Evolutionary conservation across 2,888 invertebrate genomes (phyloP).

Genomic region (Alentia gelatinosa): DNA sequence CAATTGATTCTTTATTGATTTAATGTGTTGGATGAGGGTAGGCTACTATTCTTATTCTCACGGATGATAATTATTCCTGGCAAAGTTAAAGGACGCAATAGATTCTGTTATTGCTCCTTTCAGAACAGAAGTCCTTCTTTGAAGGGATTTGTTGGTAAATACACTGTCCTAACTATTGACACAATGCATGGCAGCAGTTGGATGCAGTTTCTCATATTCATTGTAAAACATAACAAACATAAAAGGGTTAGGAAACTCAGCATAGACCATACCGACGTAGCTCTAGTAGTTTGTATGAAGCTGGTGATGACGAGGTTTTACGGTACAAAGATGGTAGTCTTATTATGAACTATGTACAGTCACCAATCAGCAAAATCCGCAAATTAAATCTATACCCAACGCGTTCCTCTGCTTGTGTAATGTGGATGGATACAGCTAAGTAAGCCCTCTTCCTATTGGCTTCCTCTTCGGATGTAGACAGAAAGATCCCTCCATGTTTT

Average conservation of each 20-base stretch:
- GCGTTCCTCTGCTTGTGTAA: background rate
- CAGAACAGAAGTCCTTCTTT: background rate
- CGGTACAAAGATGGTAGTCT: background rate
- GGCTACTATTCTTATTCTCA: no score
- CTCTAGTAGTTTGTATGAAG: background rate
- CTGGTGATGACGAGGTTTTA: background rate
- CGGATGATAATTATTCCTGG: background rate
- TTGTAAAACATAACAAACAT: background rate
- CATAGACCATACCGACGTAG: background rate
- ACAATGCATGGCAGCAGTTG: background rate
- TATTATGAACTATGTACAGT: background rate
- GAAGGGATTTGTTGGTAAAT: background rate
- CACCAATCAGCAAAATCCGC: background rate
- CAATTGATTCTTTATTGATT: background rate
- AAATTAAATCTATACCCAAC: slow-evolving; percentile 16
- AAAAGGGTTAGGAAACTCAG: background rate
- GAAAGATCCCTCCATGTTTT: background rate
- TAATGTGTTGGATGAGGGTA: background rate
- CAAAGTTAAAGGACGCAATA: background rate
- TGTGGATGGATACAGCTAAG: background rate
- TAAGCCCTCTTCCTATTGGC: background rate
- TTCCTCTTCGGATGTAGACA: background rate
- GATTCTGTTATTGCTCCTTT: slow-evolving; percentile 6
- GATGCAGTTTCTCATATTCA: background rate
- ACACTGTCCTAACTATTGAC: background rate